Evolutionary conservation across 2,113 vertebrate genomes (phyloP).

Genomic region (Channa argus): DNA sequence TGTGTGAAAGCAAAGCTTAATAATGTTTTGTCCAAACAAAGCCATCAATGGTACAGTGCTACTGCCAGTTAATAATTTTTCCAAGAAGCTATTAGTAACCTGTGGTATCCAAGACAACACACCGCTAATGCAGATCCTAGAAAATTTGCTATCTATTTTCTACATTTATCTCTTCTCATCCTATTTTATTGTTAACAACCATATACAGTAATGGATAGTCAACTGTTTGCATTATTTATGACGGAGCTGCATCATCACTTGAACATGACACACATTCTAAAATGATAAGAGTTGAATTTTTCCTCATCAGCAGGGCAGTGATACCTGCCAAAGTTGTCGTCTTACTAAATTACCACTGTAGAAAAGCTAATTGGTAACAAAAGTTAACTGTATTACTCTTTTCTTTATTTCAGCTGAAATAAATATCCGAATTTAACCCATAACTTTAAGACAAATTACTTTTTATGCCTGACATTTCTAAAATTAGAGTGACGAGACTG

Average conservation of each 20-base stretch:
- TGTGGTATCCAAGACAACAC: constrained; percentile 53
- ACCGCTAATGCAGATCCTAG: constrained; percentile 14
- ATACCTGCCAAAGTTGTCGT: not conserved
- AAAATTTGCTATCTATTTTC: constrained; percentile 12
- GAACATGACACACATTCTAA: constrained; percentile 17
- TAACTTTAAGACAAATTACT: not conserved
- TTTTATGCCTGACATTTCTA: not conserved
- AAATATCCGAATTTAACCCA: not conserved
- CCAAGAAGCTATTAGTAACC: constrained; percentile 53
- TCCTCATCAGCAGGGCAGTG: not conserved
- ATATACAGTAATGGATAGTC: constrained; percentile 31
- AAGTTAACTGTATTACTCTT: too few relatives aligned
- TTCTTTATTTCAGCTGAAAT: not conserved
- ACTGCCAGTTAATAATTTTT: constrained; percentile 29
- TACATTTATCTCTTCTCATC: constrained; percentile 29
- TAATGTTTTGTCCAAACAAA: constrained; percentile 42
- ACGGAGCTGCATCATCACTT: constrained; percentile 26
- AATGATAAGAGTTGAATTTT: constrained; percentile 20
- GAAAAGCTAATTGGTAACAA: too few relatives aligned
- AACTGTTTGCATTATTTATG: constrained; percentile 47
- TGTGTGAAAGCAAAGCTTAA: constrained; percentile 17
- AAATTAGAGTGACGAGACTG: not conserved
- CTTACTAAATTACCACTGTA: too few relatives aligned
- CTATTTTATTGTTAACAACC: constrained; percentile 23
- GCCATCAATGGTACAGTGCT: constrained; percentile 17